Evolutionary conservation across 2,113 vertebrate species (phyloP), one percentile per base, ranked within the genome.

Genomic region (Sinocyclocheilus anophthalmus): DNA sequence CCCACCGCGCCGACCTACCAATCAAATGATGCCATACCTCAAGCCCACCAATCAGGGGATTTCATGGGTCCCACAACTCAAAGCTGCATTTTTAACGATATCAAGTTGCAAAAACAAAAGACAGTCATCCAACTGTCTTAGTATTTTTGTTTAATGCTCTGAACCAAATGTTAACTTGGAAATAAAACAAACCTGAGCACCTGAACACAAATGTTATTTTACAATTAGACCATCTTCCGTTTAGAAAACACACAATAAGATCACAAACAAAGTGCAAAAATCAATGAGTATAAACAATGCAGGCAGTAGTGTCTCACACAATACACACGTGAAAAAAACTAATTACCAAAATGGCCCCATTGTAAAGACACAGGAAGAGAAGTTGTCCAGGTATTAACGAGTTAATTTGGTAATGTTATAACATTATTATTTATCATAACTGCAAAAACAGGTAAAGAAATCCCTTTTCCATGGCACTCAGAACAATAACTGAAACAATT

Each of bases 1-100:
- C 89, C 72, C 72, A 84, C 84, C 72, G 57, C n/a, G 14, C 5
- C 30, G 82, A 86, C 53, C 91, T 91, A 93, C 91, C 95, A 92
- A 88, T 94, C 93, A 89, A 53, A 79, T 93, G 92, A 95, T 81
- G 94, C 92, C 93, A 94, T 13, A 16, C 37, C 12, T 6, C 16
- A 6, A 37, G 37, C 20, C 33, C 11, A 73, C 81, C 81, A 59
- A 42, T 73, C 50, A 26, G 59, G 13, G 78, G 50, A 13, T 30
- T 37, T 4, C n/a, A 59, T 59, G 22, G 22, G 20, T 59, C 30
- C 1, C 33, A 39, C 3, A 67, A 67, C 63, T 67, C n/a, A 14
- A 30, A 24, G 63, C 63, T 67, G 2, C 4, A 10, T 67, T 14
- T 13, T 30, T 59, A 0, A 8, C 8, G 20, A n/a, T 59, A 65